These are phyloP conservation scores for Salticus scenicus DNA, from an alignment of 2,888 invertebrate genomes.

Conservation along the genomic window DNA sequence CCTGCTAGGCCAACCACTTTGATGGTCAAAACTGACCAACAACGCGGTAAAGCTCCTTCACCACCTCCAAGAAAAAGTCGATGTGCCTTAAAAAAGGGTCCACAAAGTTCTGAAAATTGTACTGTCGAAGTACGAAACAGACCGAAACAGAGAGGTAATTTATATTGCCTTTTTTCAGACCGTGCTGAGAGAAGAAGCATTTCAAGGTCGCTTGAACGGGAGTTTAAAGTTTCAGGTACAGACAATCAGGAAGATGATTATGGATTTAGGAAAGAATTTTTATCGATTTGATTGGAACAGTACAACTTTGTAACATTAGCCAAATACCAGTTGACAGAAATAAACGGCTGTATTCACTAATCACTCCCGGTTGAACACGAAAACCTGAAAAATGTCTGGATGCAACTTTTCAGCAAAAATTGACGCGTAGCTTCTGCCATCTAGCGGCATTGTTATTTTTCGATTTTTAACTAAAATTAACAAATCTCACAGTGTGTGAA, in stretches of 20 bases:
- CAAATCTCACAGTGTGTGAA: no score
- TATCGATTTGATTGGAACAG: slow-evolving; percentile 27
- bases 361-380: no score
- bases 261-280: slow-evolving; percentile 64
- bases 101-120: neutral
- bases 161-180: slow-evolving; percentile 74
- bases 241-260: slow-evolving; percentile 68
- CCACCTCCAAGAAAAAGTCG: slow-evolving; percentile 33
- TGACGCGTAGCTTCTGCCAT: no score
- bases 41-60: neutral
- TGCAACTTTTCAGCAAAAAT: no score
- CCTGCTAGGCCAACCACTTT: slow-evolving; percentile 72
- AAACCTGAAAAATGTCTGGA: no score
- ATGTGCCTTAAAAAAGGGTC: slow-evolving; percentile 19
- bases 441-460: no score
- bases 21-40: slow-evolving; percentile 28
- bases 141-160: slow-evolving; percentile 74
- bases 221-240: slow-evolving; percentile 65
- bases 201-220: slow-evolving; percentile 73
- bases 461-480: no score
- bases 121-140: slow-evolving; percentile 65
- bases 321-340: no score
- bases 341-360: no score
- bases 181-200: slow-evolving; percentile 73
- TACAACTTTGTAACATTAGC: no score